Evolutionary conservation across 2,797 vertebrate genomes (phyloP).

Genomic region (Crocodylus rhombifer): DNA sequence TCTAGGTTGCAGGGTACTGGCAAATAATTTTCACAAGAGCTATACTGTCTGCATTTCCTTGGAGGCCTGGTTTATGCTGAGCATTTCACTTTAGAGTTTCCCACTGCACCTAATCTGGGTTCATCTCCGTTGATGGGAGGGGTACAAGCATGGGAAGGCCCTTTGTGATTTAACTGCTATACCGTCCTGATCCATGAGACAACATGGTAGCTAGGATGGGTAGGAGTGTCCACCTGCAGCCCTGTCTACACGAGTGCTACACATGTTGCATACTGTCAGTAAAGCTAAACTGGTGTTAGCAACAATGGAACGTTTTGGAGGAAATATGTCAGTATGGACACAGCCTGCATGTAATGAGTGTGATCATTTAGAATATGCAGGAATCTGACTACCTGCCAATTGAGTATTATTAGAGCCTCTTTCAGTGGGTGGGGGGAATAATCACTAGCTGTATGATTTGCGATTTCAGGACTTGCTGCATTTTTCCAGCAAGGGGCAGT

Average conservation of each 20-base stretch:
- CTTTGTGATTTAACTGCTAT: background rate
- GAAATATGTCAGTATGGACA: background rate
- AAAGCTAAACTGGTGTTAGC: background rate
- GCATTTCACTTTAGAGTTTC: background rate
- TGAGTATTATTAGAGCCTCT: background rate
- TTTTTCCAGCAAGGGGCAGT: slow-evolving; percentile 87
- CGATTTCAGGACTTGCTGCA: slow-evolving; percentile 89
- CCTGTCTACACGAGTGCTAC: background rate
- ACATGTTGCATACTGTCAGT: background rate
- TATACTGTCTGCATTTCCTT: background rate
- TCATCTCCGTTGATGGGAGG: background rate
- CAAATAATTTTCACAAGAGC: rapidly evolving
- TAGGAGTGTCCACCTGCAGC: background rate
- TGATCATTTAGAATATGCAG: background rate
- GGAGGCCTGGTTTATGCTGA: background rate
- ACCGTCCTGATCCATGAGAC: background rate
- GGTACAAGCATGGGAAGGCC: background rate
- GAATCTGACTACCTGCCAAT: background rate
- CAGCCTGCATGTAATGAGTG: background rate
- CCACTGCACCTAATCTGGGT: rapidly evolving
- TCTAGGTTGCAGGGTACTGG: background rate
- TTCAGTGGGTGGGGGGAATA: slow-evolving; percentile 65
- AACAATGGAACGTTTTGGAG: background rate
- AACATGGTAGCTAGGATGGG: background rate
- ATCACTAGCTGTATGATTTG: slow-evolving; percentile 67